These are phyloP conservation scores for Corythoichthys haematopterus DNA, from an alignment of 2,113 vertebrate species.

Conservation along the genomic window DNA sequence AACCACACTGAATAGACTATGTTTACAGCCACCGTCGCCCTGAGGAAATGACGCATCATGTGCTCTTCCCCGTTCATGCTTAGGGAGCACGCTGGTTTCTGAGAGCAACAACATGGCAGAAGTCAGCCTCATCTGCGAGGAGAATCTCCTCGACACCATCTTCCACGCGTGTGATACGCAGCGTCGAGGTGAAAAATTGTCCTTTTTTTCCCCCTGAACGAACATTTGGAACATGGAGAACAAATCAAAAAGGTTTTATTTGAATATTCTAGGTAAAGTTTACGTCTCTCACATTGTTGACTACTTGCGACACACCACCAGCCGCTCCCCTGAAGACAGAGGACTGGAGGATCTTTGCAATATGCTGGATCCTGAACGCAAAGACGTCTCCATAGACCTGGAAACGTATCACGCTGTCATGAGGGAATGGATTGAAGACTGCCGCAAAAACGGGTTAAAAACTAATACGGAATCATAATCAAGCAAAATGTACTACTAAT, in stretches of 20 bases:
- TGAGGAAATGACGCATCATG: conserved; percentile 34
- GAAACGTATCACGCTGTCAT: conserved; percentile 79
- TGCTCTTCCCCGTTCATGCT: conserved; percentile 15
- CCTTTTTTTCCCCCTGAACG: too few species aligned
- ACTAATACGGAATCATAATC: too few species aligned
- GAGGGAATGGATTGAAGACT: conserved; percentile 83
- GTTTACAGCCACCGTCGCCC: conserved; percentile 3
- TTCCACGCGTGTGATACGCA: conserved; percentile 80
- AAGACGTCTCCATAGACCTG: conserved; percentile 80
- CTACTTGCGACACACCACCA: conserved; percentile 78
- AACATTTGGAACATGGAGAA: too few species aligned
- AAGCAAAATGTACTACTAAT: not conserved
- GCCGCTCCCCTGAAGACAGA: conserved; percentile 75
- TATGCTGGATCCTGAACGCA: conserved; percentile 83
- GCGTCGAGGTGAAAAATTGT: conserved; percentile 70
- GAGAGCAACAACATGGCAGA: conserved; percentile 51
- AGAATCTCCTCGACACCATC: conserved; percentile 81
- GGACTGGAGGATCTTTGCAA: conserved; percentile 82
- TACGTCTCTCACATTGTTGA: conserved; percentile 83
- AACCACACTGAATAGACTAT: not conserved
- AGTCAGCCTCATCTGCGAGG: conserved; percentile 76
- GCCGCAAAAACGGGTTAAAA: conserved; percentile 74
- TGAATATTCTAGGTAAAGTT: conserved; percentile 75
- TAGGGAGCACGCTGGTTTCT: conserved; percentile 37
- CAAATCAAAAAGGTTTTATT: too few species aligned